These are phyloP conservation scores for Saccostrea echinata DNA, from an alignment of 1,140 invertebrate species.

Conservation along the genomic window DNA sequence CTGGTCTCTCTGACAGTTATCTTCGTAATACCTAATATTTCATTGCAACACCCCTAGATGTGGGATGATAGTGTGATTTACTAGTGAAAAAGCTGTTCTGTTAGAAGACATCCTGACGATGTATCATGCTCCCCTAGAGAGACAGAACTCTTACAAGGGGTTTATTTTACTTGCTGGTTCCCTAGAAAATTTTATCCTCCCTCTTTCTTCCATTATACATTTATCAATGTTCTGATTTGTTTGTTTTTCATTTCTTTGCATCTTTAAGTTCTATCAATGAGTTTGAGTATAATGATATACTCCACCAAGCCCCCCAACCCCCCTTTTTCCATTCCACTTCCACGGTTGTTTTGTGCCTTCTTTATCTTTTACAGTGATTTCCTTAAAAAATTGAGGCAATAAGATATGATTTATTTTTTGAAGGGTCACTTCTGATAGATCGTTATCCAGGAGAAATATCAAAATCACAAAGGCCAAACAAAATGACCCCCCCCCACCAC, in stretches of 20 bases:
- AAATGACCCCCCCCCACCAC: background rate
- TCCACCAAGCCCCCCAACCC: too few species aligned
- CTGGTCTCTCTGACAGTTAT: background rate
- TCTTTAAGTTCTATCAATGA: background rate
- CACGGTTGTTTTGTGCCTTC: background rate
- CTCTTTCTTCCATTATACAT: background rate
- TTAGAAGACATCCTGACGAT: background rate
- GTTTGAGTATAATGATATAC: too few species aligned
- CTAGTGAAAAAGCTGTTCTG: conserved; percentile 14
- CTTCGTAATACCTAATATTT: conserved; percentile 27
- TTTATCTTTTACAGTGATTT: background rate
- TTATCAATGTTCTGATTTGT: background rate
- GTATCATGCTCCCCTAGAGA: background rate
- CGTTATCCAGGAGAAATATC: background rate
- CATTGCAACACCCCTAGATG: conserved; percentile 16
- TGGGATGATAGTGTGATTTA: conserved; percentile 23
- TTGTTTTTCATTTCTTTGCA: background rate
- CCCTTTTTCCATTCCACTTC: background rate
- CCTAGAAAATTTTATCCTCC: background rate
- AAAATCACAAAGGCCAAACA: background rate
- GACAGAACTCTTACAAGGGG: background rate
- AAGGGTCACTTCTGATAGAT: background rate
- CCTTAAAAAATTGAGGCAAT: background rate
- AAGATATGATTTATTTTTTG: conserved; percentile 5
- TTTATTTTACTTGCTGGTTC: background rate